A percentile compares a stretch with the other conserved stretches of the same genome.
phyloP scores from a whole-genome alignment of 2,113 vertebrate species.

The Semnornis frantzii region DNA sequence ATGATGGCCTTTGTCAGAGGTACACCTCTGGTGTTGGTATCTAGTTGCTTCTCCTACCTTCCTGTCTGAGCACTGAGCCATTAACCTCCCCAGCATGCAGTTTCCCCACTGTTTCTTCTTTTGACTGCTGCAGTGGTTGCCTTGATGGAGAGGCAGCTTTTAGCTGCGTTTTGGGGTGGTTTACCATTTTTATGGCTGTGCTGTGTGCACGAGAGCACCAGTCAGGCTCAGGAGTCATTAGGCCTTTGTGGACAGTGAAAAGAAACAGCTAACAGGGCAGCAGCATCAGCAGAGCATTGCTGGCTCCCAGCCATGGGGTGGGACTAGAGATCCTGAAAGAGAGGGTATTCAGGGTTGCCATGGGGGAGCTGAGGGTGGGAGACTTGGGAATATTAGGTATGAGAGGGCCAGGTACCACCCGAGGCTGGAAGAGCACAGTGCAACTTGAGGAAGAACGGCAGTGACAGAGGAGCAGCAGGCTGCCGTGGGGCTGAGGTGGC shows the following conservation, averaged over 20 bases:
- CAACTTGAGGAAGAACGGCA: rapidly evolving
- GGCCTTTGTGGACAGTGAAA: not conserved
- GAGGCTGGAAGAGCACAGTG: not conserved
- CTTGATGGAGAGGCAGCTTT: not conserved
- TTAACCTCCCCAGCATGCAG: rapidly evolving
- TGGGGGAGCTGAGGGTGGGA: too few species aligned
- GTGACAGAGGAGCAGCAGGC: not conserved
- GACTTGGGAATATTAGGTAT: rapidly evolving
- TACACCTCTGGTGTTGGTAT: not conserved
- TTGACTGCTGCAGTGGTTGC: not conserved
- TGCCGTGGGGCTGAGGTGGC: not conserved
- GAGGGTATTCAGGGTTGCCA: not conserved
- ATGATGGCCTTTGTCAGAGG: not conserved
- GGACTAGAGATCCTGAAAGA: not conserved
- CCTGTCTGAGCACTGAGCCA: rapidly evolving
- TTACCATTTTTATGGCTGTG: not conserved
- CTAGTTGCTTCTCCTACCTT: not conserved
- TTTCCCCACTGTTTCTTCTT: rapidly evolving
- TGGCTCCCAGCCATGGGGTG: not conserved
- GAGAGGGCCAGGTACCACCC: rapidly evolving
- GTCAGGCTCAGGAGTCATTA: not conserved
- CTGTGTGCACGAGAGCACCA: not conserved
- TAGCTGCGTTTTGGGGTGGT: not conserved
- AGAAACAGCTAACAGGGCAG: not conserved
- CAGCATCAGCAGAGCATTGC: not conserved